Evolutionary conservation across 2,113 vertebrate genomes (phyloP).

Genomic region (Cottus gobio): DNA sequence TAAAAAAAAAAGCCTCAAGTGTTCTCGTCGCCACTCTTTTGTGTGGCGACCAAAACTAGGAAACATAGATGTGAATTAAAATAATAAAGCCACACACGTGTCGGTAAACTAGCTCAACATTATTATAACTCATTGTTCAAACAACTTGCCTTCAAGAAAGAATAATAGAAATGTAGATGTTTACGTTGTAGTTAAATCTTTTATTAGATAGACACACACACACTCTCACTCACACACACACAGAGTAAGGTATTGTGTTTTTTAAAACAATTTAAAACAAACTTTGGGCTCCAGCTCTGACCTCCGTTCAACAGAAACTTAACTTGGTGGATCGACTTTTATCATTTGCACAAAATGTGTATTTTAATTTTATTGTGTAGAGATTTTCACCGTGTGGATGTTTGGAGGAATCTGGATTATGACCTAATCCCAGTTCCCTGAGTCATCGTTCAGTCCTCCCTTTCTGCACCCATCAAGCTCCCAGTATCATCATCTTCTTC

Average conservation of each 20-base stretch:
- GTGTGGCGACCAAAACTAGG: neutral
- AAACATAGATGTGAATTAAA: neutral
- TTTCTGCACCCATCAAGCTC: neutral
- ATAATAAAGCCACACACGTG: constrained; percentile 27
- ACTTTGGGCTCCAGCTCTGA: constrained; percentile 55
- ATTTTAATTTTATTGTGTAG: constrained; percentile 61
- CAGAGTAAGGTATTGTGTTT: neutral
- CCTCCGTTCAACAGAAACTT: constrained; percentile 77
- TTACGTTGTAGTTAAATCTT: neutral
- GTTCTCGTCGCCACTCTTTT: neutral
- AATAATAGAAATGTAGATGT: constrained; percentile 28
- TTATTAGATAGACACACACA: neutral
- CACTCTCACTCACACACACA: too few species aligned
- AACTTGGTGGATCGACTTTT: constrained; percentile 67
- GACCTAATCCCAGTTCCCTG: neutral
- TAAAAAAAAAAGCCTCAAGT: neutral
- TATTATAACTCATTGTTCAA: constrained; percentile 29
- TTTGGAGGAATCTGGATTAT: constrained; percentile 58
- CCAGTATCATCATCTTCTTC: neutral
- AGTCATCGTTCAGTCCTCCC: too few species aligned
- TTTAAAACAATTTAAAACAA: too few species aligned
- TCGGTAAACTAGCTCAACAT: constrained; percentile 37
- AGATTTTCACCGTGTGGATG: constrained; percentile 49
- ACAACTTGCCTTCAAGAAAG: constrained; percentile 23
- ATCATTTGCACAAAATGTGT: constrained; percentile 72